Base-by-base conservation (phyloP, 2,113 vertebrate genomes). In the Oriolus oriolus region DNA sequence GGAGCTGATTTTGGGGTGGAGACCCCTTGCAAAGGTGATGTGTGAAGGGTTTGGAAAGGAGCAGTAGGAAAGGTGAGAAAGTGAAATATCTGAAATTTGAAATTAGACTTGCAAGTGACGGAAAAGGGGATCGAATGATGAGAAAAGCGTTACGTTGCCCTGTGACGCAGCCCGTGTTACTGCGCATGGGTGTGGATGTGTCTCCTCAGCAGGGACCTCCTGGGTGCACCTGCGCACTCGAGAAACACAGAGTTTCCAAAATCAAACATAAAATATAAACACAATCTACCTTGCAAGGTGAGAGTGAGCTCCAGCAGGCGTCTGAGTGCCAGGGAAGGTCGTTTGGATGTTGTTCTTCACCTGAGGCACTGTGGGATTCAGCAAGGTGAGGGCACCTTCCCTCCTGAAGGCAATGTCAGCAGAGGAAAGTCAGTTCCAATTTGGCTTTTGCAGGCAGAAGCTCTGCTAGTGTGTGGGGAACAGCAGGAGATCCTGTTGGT, bases 171-270 rank as follows among this genome's bases (percentile, higher is more conserved):
- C 30, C 33, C 7, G 3, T 9, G 3, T 65, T 81, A 27, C 42
- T 39, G n/a, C 0, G 0, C 18, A 8, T 6, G 39, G 13, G 15
- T 9, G 6, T 0, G 18, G 27, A 53, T 45, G 17, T 35, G 26
- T 41, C 22, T 68, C 41, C 52, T 49, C 53, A 39, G 27, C 35
- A 68, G 26, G 13, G 27, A 42, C 50, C 45, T 89, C 61, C 54
- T 70, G 76, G 52, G 28, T 52, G 22, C 30, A 33, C 11, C 33
- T 7, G 6, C 0, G 0, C 17, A 4, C 66, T 68, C n/a, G 49
- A 53, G 74, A 89, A 84, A 31, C 30, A 20, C 0, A 3, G 6
- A 0, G 0, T 54, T 86, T 89, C 65, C 65, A 28, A 52, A 90
- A 80, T 26, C 7, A 47, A 49, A 41, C 2, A 1, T 35, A 27